phyloP scores from a whole-genome alignment of 2,888 invertebrate genomes.

The Folsomia manolachei region DNA sequence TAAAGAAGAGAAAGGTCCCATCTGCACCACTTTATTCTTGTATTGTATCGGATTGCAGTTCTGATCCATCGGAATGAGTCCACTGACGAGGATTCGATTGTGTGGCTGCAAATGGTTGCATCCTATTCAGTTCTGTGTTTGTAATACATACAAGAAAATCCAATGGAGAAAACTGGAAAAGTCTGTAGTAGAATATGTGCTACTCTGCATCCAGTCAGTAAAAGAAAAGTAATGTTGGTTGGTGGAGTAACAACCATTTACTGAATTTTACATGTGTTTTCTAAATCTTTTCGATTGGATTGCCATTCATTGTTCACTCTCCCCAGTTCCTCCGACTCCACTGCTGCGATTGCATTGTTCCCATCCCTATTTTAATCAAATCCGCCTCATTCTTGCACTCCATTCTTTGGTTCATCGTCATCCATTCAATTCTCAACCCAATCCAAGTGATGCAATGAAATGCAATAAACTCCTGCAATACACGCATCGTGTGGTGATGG shows the following conservation, averaged over 20 bases:
- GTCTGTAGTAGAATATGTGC: background rate
- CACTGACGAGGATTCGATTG: background rate
- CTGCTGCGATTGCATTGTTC: too few relatives aligned
- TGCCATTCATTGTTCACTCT: slow-evolving; percentile 10
- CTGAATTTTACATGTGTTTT: slow-evolving; percentile 39
- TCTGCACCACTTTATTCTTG: background rate
- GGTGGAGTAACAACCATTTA: slow-evolving; percentile 22
- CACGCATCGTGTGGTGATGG: background rate
- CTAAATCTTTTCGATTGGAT: slow-evolving; percentile 21
- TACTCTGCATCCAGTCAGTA: background rate
- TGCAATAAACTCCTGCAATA: too few relatives aligned
- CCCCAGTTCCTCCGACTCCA: background rate
- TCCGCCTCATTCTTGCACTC: background rate
- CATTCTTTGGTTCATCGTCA: background rate
- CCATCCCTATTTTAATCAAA: background rate
- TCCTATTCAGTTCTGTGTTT: too few relatives aligned
- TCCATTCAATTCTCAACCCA: background rate
- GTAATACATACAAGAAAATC: background rate
- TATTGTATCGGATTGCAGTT: background rate
- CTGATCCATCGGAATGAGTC: background rate
- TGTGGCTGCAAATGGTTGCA: background rate
- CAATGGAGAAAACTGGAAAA: background rate
- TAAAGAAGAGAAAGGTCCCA: background rate
- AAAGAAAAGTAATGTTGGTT: slow-evolving; percentile 1
- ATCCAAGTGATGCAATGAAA: too few relatives aligned